These are phyloP conservation scores for Clunio marinus DNA, from an alignment of 2,888 invertebrate species.

Conservation along the genomic window DNA sequence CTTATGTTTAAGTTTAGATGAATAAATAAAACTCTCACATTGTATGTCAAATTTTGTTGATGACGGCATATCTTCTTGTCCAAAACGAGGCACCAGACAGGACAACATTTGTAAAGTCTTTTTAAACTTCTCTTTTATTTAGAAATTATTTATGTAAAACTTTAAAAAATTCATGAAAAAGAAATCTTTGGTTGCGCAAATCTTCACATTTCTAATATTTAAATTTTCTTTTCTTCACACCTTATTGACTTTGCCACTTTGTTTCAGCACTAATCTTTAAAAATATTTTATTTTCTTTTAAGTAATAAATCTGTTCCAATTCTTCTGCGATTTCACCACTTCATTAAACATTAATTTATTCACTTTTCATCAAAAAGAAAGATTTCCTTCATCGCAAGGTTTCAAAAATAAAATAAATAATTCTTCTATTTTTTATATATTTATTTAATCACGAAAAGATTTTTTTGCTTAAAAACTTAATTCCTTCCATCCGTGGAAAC, in stretches of 20 bases:
- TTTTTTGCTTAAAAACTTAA: not conserved
- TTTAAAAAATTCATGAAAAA: not conserved
- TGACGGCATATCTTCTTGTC: constrained; percentile 53
- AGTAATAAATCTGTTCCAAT: too few species aligned
- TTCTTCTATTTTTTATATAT: not conserved
- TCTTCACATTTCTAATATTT: constrained; percentile 3
- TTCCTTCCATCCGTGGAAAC: not conserved
- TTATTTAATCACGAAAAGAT: not conserved
- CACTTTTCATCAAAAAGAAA: not conserved
- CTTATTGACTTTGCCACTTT: not conserved
- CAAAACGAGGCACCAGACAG: constrained; percentile 53
- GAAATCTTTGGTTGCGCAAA: too few species aligned
- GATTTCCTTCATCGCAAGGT: not conserved
- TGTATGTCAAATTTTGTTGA: constrained; percentile 52
- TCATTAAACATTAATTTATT: too few species aligned
- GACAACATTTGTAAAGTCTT: constrained; percentile 49
- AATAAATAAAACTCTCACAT: constrained; percentile 46
- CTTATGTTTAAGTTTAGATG: not conserved
- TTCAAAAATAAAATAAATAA: not conserved
- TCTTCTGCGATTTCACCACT: too few species aligned
- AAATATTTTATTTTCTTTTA: not conserved
- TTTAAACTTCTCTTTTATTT: constrained; percentile 8
- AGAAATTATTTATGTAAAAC: too few species aligned
- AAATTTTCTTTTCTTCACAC: not conserved
- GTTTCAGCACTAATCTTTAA: too few species aligned